phyloP scores from a whole-genome alignment of 2,113 vertebrate species.

The Sciurus niger region DNA sequence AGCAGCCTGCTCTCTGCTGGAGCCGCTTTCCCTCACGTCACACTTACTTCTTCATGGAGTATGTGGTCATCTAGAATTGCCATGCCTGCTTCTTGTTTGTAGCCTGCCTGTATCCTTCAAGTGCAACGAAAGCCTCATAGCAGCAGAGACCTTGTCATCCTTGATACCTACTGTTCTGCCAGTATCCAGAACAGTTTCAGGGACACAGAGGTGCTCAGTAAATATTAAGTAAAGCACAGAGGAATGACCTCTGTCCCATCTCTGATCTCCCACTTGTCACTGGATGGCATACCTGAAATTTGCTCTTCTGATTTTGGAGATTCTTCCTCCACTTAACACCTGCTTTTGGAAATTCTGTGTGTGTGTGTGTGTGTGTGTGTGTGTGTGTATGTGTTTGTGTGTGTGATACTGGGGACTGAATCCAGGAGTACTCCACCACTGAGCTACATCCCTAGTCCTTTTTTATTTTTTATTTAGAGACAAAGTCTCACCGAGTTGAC shows the following conservation, averaged over 20 bases:
- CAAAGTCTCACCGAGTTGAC: not conserved
- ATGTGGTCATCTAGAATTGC: not conserved
- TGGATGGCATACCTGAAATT: not conserved
- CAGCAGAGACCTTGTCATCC: not conserved
- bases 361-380: too few species aligned
- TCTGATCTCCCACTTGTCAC: not conserved
- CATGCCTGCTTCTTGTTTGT: not conserved
- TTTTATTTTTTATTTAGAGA: not conserved
- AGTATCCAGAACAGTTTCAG: not conserved
- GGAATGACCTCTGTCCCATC: not conserved
- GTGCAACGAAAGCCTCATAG: not conserved
- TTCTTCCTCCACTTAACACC: not conserved
- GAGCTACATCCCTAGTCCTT: not conserved
- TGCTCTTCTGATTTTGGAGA: not conserved
- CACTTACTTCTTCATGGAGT: not conserved
- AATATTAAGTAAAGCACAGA: not conserved
- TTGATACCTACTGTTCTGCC: not conserved
- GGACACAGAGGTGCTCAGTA: not conserved
- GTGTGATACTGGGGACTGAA: not conserved
- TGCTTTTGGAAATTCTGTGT: not conserved
- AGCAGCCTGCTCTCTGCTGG: not conserved
- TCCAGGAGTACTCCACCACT: not conserved
- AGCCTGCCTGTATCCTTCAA: not conserved
- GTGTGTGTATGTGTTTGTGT: too few species aligned
- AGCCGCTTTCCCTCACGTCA: not conserved